These are phyloP conservation scores for Alethe diademata DNA, from an alignment of 2,113 vertebrate species.

Conservation along the genomic window DNA sequence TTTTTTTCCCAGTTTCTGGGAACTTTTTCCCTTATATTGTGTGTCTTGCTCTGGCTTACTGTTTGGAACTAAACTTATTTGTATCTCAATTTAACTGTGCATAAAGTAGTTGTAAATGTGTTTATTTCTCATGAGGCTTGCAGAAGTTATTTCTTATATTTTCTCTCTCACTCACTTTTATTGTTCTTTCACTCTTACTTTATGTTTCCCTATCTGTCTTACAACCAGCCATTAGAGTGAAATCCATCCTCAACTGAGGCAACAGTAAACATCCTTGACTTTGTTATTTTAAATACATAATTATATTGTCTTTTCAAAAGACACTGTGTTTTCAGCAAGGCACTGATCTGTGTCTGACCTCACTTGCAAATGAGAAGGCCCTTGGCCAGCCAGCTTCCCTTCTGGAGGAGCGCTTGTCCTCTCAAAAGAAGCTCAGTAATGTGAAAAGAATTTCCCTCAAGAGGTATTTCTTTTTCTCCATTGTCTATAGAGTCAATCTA, in stretches of 20 bases:
- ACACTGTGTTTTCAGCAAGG: neutral
- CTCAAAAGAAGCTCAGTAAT: neutral
- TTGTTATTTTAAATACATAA: neutral
- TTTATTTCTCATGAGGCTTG: constrained; percentile 14
- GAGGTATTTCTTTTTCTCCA: neutral
- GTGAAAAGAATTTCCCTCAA: neutral
- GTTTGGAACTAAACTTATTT: neutral
- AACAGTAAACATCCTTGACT: neutral
- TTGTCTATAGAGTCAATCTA: neutral
- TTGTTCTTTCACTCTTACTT: constrained; percentile 37
- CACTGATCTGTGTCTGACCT: neutral
- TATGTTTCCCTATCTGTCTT: constrained; percentile 5
- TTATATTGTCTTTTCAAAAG: neutral
- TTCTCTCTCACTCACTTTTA: constrained; percentile 7
- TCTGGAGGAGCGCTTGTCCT: neutral
- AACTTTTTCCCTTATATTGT: neutral
- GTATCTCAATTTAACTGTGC: constrained; percentile 28
- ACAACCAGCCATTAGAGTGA: neutral
- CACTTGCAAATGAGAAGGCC: neutral
- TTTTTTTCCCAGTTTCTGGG: neutral
- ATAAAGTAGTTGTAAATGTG: constrained; percentile 28
- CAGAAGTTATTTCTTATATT: constrained; percentile 37
- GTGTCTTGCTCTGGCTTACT: neutral
- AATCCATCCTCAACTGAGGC: neutral
- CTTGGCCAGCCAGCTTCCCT: neutral